phyloP scores from a whole-genome alignment of 2,113 vertebrate genomes.

The Heptranchias perlo region DNA sequence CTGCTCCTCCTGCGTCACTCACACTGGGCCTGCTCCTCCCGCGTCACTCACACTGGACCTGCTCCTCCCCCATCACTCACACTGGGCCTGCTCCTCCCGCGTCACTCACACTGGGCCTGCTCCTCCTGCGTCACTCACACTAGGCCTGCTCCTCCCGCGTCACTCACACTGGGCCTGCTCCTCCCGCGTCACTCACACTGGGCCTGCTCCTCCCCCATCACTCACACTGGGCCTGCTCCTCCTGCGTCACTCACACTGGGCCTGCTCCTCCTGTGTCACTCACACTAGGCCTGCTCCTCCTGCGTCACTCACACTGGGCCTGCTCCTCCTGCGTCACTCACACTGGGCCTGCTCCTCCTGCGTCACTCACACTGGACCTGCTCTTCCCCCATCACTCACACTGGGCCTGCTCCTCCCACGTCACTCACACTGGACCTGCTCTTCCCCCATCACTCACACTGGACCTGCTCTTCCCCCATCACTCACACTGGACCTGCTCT shows the following conservation, averaged over 20 bases:
- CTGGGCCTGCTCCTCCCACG: neutral
- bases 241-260: neutral
- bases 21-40: neutral
- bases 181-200: neutral
- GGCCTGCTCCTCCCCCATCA: neutral
- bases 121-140: too few relatives aligned
- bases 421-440: too few relatives aligned
- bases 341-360: neutral
- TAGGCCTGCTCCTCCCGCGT: too few relatives aligned
- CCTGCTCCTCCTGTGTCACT: neutral
- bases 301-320: neutral
- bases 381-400: neutral
- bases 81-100: neutral
- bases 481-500: neutral
- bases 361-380: too few relatives aligned
- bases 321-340: neutral
- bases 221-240: neutral
- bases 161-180: neutral
- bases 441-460: neutral
- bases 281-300: neutral
- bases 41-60: too few relatives aligned
- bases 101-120: neutral
- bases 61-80: neutral
- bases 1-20: neutral
- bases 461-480: neutral